These are phyloP conservation scores for Nyctereutes procyonoides DNA, from an alignment of 2,113 vertebrate genomes.

Conservation along the genomic window DNA sequence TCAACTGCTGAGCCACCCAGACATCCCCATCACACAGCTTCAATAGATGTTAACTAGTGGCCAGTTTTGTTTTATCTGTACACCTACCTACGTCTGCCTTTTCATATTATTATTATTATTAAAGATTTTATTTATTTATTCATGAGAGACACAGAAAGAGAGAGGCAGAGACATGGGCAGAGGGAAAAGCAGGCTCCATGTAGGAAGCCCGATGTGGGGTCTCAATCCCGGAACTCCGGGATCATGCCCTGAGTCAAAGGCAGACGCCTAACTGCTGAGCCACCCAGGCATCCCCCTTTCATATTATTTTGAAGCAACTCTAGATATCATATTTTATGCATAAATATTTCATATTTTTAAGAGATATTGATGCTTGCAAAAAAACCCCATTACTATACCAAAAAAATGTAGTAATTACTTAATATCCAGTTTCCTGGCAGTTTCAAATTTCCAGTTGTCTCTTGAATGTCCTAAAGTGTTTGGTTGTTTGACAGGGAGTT, in stretches of 20 bases:
- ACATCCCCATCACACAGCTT: background rate
- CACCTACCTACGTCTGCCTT: background rate
- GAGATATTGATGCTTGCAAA: background rate
- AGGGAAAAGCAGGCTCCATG: no score
- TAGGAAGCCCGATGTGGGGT: no score
- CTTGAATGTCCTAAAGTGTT: background rate
- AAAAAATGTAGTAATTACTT: background rate
- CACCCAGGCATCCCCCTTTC: background rate
- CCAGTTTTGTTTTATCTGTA: background rate
- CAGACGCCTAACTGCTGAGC: no score
- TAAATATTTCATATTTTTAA: background rate
- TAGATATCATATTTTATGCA: background rate
- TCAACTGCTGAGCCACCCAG: no score
- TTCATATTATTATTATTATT: no score
- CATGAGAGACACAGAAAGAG: no score
- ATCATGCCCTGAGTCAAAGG: no score
- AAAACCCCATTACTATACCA: background rate
- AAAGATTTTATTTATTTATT: no score
- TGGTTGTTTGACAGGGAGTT: background rate
- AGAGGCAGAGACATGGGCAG: no score
- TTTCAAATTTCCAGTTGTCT: background rate
- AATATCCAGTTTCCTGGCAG: background rate
- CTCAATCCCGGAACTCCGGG: no score
- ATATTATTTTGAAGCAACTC: background rate
- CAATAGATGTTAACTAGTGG: background rate